phyloP scores from a whole-genome alignment of 2,888 invertebrate species.

The Empis livida region DNA sequence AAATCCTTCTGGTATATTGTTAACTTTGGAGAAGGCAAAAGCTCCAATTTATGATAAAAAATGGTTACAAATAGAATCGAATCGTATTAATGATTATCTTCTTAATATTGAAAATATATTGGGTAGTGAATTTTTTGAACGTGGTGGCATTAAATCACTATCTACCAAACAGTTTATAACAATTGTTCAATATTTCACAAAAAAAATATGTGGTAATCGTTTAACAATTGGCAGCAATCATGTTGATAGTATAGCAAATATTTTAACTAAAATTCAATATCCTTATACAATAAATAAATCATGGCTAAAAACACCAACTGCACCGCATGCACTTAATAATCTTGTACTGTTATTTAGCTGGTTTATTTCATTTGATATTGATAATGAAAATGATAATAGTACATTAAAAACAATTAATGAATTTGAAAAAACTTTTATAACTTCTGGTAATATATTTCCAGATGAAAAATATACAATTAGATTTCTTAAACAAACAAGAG shows the following conservation, averaged over 20 bases:
- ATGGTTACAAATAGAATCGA: conserved; percentile 25
- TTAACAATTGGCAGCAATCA: conserved; percentile 24
- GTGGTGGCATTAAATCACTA: conserved; percentile 26
- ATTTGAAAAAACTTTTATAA: conserved; percentile 9
- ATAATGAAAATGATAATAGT: conserved; percentile 6
- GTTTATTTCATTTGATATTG: conserved; percentile 23
- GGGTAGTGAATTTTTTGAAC: conserved; percentile 18
- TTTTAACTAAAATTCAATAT: conserved; percentile 27
- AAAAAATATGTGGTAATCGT: conserved; percentile 24
- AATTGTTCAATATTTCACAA: conserved; percentile 26
- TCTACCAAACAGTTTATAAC: conserved; percentile 31
- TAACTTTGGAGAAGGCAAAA: conserved; percentile 25
- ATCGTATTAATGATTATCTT: conserved; percentile 24
- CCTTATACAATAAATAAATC: conserved; percentile 31
- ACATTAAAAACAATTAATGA: background rate
- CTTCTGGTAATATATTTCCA: conserved; percentile 14
- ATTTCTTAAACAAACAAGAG: conserved; percentile 24
- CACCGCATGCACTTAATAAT: conserved; percentile 30
- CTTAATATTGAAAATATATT: conserved; percentile 13
- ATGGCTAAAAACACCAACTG: conserved; percentile 32
- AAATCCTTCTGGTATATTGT: conserved; percentile 9
- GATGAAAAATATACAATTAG: conserved; percentile 20
- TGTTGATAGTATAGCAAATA: conserved; percentile 27
- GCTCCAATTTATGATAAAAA: conserved; percentile 27
- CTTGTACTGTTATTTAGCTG: conserved; percentile 28